Evolutionary conservation across 2,888 invertebrate species (phyloP), one percentile per base, ranked within the genome.

Genomic region (Xanthia icteritia): DNA sequence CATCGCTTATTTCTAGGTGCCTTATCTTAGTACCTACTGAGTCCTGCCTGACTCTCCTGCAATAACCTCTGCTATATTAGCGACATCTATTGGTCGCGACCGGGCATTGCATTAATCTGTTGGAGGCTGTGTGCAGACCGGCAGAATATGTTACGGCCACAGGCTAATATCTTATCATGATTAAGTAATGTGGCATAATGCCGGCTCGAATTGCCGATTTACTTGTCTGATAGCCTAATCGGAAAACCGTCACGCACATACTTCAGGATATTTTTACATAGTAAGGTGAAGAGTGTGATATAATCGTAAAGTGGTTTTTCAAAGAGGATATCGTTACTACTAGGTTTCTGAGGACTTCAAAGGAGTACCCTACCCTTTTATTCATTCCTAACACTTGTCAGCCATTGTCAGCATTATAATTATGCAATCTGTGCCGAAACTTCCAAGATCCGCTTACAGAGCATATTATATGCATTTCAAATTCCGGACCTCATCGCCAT

Each of bases 151-250:
- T 31, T 61, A 77, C 20, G 42, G 56, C 51, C 36, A 36, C 23
- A 64, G 23, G 20, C 11, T 80, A 73, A 36, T 64, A 74, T 54
- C 69, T 82, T 80, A 79, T 61, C 81, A 48, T 54, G 76, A 79
- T 56, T 60, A 81, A 4, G 81, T 79, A 83, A 82, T 82, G 69
- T 84, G 79, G 73, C 63, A 79, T 77, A 65, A 84, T 79, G n/a
- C 69, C 79, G 74, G 77, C 45, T 82, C 81, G 85, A 88, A 88
- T 81, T 88, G 86, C 83, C 84, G 86, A 75, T 71, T 78, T 83
- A 83, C 73, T 64, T 79, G 45, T 66, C 61, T 42, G 73, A 74
- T 83, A 83, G 69, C 31, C 45, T 79, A 75, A 79, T 81, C 81
- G 36, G 64, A 27, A 65, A 60, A 81, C 60, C 51, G 58, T 54